phyloP scores from a whole-genome alignment of 2,797 vertebrate species.

The Spinus pinus region DNA sequence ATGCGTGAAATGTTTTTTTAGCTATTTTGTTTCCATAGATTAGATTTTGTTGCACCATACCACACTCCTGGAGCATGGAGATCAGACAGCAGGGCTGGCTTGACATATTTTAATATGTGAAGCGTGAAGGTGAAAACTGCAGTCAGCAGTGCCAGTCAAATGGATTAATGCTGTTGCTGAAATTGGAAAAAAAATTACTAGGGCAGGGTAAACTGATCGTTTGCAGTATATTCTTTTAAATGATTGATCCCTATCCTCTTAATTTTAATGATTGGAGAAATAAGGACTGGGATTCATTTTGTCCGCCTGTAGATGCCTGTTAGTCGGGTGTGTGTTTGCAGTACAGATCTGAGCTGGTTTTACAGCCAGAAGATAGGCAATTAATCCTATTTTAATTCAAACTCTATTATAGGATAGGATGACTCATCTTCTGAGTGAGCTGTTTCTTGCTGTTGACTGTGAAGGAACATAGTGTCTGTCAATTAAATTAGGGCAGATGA shows the following conservation, averaged over 20 bases:
- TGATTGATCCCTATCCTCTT: not conserved
- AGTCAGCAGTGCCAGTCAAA: not conserved
- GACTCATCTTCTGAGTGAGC: conserved; percentile 40
- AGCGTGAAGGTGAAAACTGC: not conserved
- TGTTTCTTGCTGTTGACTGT: conserved; percentile 9
- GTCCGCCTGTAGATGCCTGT: not conserved
- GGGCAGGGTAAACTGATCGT: not conserved
- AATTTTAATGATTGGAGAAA: not conserved
- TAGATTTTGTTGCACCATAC: conserved; percentile 11
- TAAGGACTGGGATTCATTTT: not conserved
- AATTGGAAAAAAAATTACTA: not conserved
- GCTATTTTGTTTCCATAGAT: conserved; percentile 45
- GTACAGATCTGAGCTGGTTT: not conserved
- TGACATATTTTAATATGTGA: not conserved
- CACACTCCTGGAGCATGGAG: not conserved
- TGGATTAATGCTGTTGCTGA: not conserved
- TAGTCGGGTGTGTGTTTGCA: not conserved
- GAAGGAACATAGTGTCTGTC: conserved; percentile 27
- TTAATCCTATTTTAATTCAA: conserved; percentile 23
- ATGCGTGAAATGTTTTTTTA: conserved; percentile 30
- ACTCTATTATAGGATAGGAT: not conserved
- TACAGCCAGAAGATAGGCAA: not conserved
- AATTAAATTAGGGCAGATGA: conserved; percentile 36
- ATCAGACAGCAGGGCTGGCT: not conserved
- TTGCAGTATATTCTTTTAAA: not conserved